Conservation (phyloP, 2,797 vertebrate species). For the Danio kyathit region DNA sequence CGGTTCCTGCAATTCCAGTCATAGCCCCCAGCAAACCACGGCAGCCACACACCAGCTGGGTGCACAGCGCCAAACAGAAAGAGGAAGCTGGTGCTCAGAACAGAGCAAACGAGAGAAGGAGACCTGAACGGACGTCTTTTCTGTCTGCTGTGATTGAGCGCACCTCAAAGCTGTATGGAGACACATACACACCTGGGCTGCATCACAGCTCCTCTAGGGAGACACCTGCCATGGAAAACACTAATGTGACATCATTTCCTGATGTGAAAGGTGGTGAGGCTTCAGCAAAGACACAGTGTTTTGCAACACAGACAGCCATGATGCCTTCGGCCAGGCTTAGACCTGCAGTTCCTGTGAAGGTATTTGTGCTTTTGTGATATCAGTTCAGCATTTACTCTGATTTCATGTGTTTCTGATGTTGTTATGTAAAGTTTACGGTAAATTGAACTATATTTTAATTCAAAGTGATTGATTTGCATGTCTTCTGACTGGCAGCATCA, state of each 20-base stretch:
- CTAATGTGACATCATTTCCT: conserved; percentile 9
- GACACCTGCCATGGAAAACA: conserved; percentile 25
- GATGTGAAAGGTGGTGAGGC: neutral
- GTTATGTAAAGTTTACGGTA: neutral
- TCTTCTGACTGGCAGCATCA: neutral
- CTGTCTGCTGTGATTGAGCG: conserved; percentile 64
- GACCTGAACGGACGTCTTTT: conserved; percentile 58
- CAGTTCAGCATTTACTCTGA: neutral
- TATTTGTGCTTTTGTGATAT: conserved; percentile 26
- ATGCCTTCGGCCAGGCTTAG: conserved; percentile 27
- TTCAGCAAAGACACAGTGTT: conserved; percentile 12
- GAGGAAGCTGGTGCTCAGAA: conserved; percentile 50
- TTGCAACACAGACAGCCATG: neutral
- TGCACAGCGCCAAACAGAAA: conserved; percentile 59
- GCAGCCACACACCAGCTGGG: conserved; percentile 40
- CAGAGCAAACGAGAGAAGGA: conserved; percentile 37
- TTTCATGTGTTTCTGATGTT: neutral
- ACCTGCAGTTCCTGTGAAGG: conserved; percentile 57
- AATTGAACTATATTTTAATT: neutral
- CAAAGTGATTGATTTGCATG: neutral
- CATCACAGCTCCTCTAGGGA: conserved; percentile 20
- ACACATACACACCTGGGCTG: conserved; percentile 44
- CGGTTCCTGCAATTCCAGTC: conserved; percentile 32
- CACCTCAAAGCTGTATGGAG: conserved; percentile 59
- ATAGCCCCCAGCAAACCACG: conserved; percentile 13